Base-by-base conservation (phyloP, 2,888 invertebrate genomes). In the Caenorhabditis panamensis region DNA sequence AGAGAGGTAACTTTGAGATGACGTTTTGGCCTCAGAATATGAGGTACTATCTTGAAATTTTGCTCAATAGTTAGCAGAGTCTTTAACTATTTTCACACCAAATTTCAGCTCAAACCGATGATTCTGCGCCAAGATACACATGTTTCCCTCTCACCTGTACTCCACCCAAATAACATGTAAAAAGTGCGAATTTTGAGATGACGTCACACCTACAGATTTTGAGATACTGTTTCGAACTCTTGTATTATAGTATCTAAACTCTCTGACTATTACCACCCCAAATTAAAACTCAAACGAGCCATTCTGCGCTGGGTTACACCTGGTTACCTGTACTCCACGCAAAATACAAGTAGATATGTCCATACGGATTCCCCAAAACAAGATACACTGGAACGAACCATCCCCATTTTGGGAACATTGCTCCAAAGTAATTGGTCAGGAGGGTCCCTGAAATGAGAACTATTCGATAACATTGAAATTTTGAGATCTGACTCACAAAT, bases 141-240 rank as follows among this genome's bases (percentile, higher is more conserved):
- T n/a, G n/a, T n/a, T 37, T 44, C n/a, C n/a, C n/a, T n/a, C n/a
- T n/a, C n/a, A 73, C 72, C 72, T n/a, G 79, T 53, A 18, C 59
- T 64, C 79, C 79, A 80, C 37, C 75, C 73, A 53, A 80, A 62
- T 54, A 75, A 80, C 16, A 80, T 24, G 31, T 75, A 80, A n/a
- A 28, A 16, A 5, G 13, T 13, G 22, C 5, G 24, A 5, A 26
- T 26, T 53, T 26, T 26, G 26, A n/a, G n/a, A 8, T 13, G 28
- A 24, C 5, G 18, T 6, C 24, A 53, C 4, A 31, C 5, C 31
- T 4, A 4, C 31, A 31, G 31, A 4, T 6, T 6, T 31, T 31
- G 31, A n/a, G n/a, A n/a, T n/a, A n/a, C n/a, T n/a, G n/a, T n/a
- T n/a, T n/a, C n/a, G n/a, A n/a, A n/a, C n/a, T n/a, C n/a, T n/a